Conservation (phyloP, 2,113 vertebrate genomes). For the Epinephelus moara region DNA sequence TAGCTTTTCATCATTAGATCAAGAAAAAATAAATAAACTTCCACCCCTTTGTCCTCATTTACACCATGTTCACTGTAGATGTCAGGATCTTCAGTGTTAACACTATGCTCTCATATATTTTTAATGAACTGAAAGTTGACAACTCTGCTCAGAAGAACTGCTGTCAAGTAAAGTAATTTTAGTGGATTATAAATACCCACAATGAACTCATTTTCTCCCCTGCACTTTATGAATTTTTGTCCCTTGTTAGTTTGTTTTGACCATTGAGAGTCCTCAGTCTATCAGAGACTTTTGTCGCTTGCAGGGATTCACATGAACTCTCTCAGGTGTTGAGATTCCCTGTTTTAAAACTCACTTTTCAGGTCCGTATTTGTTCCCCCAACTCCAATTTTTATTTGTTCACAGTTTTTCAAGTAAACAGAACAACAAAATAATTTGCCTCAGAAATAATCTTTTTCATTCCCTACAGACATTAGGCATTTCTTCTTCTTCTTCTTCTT, state of each 20-base stretch:
- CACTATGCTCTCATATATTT: background rate
- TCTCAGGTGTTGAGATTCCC: background rate
- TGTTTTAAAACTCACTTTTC: conserved; percentile 10
- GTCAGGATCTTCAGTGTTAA: background rate
- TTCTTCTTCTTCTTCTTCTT: background rate
- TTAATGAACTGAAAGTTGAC: background rate
- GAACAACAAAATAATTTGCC: background rate
- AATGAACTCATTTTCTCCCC: background rate
- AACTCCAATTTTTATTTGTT: background rate
- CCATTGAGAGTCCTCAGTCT: background rate
- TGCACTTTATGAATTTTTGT: background rate
- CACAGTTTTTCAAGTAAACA: background rate
- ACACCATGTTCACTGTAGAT: background rate
- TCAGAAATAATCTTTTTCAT: background rate
- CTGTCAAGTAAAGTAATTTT: background rate
- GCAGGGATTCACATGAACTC: background rate
- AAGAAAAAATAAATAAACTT: background rate
- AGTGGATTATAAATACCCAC: background rate
- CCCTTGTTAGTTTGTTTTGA: conserved; percentile 1
- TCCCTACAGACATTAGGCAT: background rate
- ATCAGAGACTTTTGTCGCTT: background rate
- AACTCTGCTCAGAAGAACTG: background rate
- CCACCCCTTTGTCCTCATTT: background rate
- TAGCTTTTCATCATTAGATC: background rate
- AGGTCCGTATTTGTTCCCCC: background rate